Evolutionary conservation across 2,888 invertebrate species (phyloP).

Genomic region (Pteria penguin): DNA sequence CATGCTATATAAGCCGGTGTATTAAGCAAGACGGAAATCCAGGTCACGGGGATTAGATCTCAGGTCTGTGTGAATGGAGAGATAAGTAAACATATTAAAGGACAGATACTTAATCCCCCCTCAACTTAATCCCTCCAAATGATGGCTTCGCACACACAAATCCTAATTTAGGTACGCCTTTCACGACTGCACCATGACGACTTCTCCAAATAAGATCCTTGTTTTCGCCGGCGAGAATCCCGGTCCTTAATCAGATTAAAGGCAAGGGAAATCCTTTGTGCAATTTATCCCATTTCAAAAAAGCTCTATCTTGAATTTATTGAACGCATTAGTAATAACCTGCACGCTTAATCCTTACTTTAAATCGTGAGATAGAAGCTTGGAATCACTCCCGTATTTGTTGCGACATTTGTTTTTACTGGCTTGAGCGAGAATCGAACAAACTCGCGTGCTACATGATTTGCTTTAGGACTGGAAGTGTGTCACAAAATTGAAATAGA

Average conservation of each 20-base stretch:
- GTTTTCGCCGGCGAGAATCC: background rate
- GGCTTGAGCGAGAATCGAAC: no score
- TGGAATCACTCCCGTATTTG: no score
- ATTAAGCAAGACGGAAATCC: slow-evolving; percentile 58
- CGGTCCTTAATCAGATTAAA: background rate
- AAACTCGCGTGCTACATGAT: no score
- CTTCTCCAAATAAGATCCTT: background rate
- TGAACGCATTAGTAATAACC: background rate
- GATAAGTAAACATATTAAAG: slow-evolving; percentile 64
- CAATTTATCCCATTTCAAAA: background rate
- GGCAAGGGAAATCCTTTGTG: background rate
- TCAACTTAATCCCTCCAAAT: slow-evolving; percentile 55
- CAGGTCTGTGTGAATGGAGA: slow-evolving; percentile 44
- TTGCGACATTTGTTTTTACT: no score
- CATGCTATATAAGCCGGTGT: no score
- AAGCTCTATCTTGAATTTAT: background rate
- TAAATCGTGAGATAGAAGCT: no score
- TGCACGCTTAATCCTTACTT: background rate
- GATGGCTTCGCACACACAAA: slow-evolving; percentile 57
- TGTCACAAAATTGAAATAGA: no score
- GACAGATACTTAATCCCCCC: slow-evolving; percentile 51
- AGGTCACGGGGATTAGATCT: slow-evolving; percentile 52
- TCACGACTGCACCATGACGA: slow-evolving; percentile 12
- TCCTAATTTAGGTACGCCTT: slow-evolving; percentile 49
- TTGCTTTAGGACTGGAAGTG: no score